Evolutionary conservation across 2,113 vertebrate genomes (phyloP), one percentile per base, ranked within the genome.

Genomic region (Perca fluviatilis): DNA sequence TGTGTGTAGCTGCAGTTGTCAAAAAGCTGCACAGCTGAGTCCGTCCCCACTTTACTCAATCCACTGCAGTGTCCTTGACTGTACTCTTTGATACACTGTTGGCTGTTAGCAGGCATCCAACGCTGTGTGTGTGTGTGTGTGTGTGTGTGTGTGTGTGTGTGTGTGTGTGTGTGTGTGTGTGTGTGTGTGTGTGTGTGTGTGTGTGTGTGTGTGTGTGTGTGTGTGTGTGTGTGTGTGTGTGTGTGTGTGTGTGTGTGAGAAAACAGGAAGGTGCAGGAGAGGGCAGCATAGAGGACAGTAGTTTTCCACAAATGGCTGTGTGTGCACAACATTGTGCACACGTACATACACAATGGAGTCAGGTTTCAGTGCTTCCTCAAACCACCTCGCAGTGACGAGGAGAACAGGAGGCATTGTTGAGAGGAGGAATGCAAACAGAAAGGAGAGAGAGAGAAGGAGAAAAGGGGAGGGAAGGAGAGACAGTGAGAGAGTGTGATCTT

Each of bases 271-370:
- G 53, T 84, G 61, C 69, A 19, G 65, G 57, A 84, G 72, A 82
- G 77, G 71, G 69, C 71, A 67, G 58, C 30, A 53, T 66, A 74
- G 56, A 86, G 85, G 88, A 90, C 82, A 77, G 90, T 86, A 86
- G 67, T 93, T 93, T 93, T 93, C 89, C 91, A 88, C 83, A 86
- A 30, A 5, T 91, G 53, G 19, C 27, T 36, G 30, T 64, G 46
- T n/a, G 62, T 54, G 51, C 65, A 78, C 76, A 54, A 3, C 53
- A 33, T 40, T 6, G n/a, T 16, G 70, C 23, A 36, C 76, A 70
- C 14, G 13, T 33, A 49, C 46, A 67, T 60, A 79, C 87, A 85
- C 76, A 79, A 33, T 14, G 51, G 92, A 62, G 72, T 93, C 86
- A 33, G 74, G 84, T 94, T 93, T 93, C 91, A 90, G 21, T 54